phyloP scores from a whole-genome alignment of 2,113 vertebrate species.

The Kobus ellipsiprymnus region DNA sequence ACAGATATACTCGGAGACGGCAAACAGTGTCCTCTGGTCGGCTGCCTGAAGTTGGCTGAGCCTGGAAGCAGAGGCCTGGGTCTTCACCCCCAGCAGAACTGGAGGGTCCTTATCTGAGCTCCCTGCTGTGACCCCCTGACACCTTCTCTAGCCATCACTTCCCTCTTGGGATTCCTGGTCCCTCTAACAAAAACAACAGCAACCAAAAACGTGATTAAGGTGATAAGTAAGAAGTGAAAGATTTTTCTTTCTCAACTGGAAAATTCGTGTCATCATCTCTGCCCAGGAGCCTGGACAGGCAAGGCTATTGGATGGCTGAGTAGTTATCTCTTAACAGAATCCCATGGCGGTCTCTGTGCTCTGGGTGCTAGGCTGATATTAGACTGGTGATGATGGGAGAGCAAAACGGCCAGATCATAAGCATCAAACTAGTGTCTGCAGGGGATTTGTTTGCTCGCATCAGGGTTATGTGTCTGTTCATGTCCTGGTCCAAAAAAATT shows the following conservation, averaged over 20 bases:
- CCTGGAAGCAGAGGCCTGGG: neutral
- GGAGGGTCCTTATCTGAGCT: neutral
- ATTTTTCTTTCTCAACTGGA: neutral
- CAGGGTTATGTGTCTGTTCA: neutral
- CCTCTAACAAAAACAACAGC: no score
- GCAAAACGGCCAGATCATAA: neutral
- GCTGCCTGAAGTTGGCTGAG: neutral
- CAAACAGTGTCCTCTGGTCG: neutral
- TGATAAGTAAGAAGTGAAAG: neutral
- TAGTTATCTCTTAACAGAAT: neutral
- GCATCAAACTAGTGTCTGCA: rapidly evolving
- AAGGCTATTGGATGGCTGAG: neutral
- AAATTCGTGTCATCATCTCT: neutral
- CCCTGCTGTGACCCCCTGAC: neutral
- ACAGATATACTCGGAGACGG: neutral
- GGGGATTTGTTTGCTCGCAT: neutral
- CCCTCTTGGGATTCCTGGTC: neutral
- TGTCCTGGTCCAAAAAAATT: neutral
- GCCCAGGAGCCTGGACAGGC: neutral
- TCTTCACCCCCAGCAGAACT: neutral
- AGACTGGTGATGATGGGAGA: neutral
- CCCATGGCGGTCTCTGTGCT: rapidly evolving
- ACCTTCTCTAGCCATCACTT: neutral
- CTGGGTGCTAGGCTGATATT: neutral
- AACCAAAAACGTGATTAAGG: neutral